These are phyloP conservation scores for Campylorhamphus procurvoides DNA, from an alignment of 2,113 vertebrate species.

Conservation along the genomic window DNA sequence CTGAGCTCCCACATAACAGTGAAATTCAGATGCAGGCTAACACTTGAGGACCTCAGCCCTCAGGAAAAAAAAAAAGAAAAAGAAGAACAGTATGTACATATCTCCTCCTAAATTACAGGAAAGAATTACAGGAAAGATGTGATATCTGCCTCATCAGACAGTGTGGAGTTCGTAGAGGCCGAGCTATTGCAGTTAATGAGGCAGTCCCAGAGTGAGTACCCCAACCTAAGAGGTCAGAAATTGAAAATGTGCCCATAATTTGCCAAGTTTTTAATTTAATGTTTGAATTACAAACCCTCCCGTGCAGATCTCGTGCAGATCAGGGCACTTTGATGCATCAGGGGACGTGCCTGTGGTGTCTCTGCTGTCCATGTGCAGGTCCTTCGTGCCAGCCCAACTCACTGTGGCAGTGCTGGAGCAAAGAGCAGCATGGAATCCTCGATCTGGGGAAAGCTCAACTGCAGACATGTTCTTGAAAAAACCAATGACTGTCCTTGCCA, in stretches of 20 bases:
- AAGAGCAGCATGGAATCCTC: background rate
- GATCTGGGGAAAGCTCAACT: background rate
- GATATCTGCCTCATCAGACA: constrained; percentile 31
- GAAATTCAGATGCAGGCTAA: constrained; percentile 8
- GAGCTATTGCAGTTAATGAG: constrained; percentile 67
- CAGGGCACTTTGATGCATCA: background rate
- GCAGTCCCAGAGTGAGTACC: background rate
- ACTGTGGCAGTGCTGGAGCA: accelerated
- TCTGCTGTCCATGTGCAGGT: background rate
- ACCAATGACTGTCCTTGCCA: background rate
- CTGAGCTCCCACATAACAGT: background rate
- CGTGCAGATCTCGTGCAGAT: background rate
- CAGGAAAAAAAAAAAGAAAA: background rate
- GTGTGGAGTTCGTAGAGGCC: constrained; percentile 26
- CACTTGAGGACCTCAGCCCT: constrained; percentile 1
- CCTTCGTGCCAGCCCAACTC: background rate
- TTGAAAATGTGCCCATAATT: constrained; percentile 2
- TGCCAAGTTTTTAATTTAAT: constrained; percentile 35
- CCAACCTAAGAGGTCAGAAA: constrained; percentile 53
- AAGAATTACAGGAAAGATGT: constrained; percentile 30
- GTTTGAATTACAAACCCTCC: constrained; percentile 52
- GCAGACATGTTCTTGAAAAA: background rate
- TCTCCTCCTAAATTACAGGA: constrained; percentile 44
- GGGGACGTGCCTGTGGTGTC: background rate
- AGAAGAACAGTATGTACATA: background rate